These are phyloP conservation scores for Ectropis crepuscularia DNA, from an alignment of 2,888 invertebrate species.

Conservation along the genomic window DNA sequence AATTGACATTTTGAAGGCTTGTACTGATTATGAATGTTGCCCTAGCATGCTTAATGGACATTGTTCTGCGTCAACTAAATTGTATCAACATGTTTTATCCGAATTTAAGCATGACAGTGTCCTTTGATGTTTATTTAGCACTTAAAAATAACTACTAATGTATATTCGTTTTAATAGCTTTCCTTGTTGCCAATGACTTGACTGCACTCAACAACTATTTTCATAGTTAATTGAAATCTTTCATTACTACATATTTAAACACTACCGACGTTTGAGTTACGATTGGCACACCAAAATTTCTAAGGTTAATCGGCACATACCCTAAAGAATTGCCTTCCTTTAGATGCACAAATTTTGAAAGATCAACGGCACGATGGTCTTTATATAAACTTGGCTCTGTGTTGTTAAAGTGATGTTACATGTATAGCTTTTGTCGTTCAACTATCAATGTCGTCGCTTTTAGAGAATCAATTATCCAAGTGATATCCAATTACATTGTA, in stretches of 20 bases:
- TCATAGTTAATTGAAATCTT: background rate
- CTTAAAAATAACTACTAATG: conserved; percentile 17
- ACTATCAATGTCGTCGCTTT: conserved; percentile 64
- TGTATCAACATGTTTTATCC: background rate
- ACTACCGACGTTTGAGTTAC: conserved; percentile 35
- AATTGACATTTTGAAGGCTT: conserved; percentile 67
- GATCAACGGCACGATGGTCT: conserved; percentile 65
- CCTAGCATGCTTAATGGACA: conserved; percentile 71
- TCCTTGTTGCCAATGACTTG: conserved; percentile 25
- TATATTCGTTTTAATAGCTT: conserved; percentile 38
- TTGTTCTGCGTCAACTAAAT: conserved; percentile 56
- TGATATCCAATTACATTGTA: conserved; percentile 32
- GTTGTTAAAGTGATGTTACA: conserved; percentile 47
- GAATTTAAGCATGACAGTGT: conserved; percentile 32
- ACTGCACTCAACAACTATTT: conserved; percentile 27
- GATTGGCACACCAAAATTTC: conserved; percentile 59
- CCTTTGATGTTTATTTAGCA: conserved; percentile 35
- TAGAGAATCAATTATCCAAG: conserved; percentile 19
- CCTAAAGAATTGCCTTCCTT: conserved; percentile 77
- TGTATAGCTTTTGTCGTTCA: conserved; percentile 63
- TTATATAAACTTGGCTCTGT: conserved; percentile 45
- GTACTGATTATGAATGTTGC: conserved; percentile 62
- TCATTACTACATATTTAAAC: conserved; percentile 1
- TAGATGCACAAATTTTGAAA: conserved; percentile 63
- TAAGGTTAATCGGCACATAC: conserved; percentile 52